Evolutionary conservation across 2,113 vertebrate genomes (phyloP).

Genomic region (Percopsis transmontana): DNA sequence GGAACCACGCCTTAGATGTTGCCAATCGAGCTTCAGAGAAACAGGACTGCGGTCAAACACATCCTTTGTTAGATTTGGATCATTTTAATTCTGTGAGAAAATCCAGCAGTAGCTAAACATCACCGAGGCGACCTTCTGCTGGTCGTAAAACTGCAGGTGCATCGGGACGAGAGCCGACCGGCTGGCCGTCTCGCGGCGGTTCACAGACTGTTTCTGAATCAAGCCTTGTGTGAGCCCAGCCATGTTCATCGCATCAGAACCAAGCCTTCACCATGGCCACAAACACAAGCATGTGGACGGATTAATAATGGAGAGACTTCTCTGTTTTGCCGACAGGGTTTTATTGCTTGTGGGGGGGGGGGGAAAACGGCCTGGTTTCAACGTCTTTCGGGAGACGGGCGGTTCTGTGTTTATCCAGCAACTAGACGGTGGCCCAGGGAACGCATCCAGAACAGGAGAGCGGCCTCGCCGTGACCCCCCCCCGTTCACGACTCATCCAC

Average conservation of each 20-base stretch:
- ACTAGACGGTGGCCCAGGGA: slow-evolving; percentile 3
- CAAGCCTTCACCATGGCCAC: slow-evolving; percentile 58
- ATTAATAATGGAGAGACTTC: slow-evolving; percentile 56
- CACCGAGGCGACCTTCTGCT: slow-evolving; percentile 22
- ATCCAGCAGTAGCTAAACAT: slow-evolving; percentile 24
- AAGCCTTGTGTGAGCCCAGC: slow-evolving; percentile 33
- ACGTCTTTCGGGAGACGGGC: slow-evolving; percentile 37
- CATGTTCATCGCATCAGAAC: slow-evolving; percentile 70
- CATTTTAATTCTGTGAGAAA: slow-evolving; percentile 19
- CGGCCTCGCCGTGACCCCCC: slow-evolving; percentile 49
- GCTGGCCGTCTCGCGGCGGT: slow-evolving; percentile 44
- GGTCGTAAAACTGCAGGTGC: slow-evolving; percentile 70
- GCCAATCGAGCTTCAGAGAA: slow-evolving; percentile 17
- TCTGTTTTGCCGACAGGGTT: slow-evolving; percentile 43
- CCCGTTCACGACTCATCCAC: slow-evolving; percentile 36
- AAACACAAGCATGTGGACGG: slow-evolving; percentile 46
- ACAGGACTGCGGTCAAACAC: not conserved
- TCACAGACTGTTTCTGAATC: slow-evolving; percentile 64
- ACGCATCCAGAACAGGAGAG: slow-evolving; percentile 11
- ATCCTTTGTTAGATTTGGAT: slow-evolving; percentile 23
- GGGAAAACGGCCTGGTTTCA: slow-evolving; percentile 36
- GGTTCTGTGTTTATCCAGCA: slow-evolving; percentile 45
- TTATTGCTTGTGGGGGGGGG: slow-evolving; percentile 58
- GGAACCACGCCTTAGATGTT: not conserved
- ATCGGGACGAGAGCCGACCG: slow-evolving; percentile 48